Conservation (phyloP, 2,113 vertebrate genomes). For the Oxyura jamaicensis region DNA sequence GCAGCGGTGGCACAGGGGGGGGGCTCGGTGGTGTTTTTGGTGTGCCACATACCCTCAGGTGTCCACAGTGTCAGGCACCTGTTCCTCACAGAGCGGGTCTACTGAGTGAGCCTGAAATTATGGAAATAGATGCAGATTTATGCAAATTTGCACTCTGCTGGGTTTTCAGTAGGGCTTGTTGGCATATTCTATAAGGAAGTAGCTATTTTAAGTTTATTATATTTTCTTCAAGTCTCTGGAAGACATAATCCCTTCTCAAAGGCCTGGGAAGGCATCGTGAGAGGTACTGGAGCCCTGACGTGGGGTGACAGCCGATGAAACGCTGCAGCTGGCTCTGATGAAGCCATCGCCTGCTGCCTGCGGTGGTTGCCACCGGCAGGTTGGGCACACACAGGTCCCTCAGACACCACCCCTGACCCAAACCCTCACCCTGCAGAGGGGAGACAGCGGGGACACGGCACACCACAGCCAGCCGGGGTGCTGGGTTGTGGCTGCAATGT, state of each 20-base stretch:
- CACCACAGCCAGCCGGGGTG: neutral
- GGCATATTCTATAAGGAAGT: conserved; percentile 42
- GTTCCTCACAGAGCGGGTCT: conserved; percentile 1
- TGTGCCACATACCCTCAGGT: neutral
- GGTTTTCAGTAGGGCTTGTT: conserved; percentile 31
- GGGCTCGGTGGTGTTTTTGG: fast-evolving
- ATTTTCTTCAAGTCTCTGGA: conserved; percentile 41
- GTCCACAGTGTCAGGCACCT: neutral
- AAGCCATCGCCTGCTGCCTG: neutral
- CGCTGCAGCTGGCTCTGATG: neutral
- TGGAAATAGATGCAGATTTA: conserved; percentile 44
- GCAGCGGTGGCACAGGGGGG: fast-evolving
- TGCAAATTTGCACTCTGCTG: conserved; percentile 28
- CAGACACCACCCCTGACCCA: neutral
- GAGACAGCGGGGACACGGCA: fast-evolving
- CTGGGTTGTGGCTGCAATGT: neutral
- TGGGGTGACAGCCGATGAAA: neutral
- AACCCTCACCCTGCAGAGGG: too few relatives aligned
- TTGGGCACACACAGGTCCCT: neutral
- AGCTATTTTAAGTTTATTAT: conserved; percentile 58
- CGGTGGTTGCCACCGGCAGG: fast-evolving
- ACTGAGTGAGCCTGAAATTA: conserved; percentile 26
- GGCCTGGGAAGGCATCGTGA: neutral
- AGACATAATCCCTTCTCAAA: conserved; percentile 46
- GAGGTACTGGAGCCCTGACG: neutral